Percentiles rank a stretch among this genome's conserved stretches.
Conservation (phyloP, 2,113 vertebrate species). For the Cettia cetti region DNA sequence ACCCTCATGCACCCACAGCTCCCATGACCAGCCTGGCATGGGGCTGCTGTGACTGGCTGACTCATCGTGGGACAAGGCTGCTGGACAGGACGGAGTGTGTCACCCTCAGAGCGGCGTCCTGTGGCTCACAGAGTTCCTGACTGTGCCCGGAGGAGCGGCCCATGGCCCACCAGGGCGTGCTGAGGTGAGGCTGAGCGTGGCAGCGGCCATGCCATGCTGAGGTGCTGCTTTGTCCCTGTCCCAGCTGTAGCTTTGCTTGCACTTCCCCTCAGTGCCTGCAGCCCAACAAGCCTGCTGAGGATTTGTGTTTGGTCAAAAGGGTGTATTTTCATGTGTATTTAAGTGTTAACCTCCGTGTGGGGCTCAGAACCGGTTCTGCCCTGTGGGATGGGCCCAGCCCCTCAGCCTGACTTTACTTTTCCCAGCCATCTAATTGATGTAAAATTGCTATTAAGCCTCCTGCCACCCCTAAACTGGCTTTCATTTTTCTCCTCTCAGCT, state of each 20-base stretch:
- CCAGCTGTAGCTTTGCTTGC: neutral
- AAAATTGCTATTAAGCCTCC: neutral
- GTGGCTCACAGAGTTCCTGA: accelerated
- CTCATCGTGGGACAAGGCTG: accelerated
- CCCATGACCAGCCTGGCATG: accelerated
- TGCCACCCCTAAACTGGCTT: neutral
- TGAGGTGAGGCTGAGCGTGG: neutral
- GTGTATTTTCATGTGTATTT: accelerated
- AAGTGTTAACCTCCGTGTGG: accelerated
- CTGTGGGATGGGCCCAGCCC: neutral
- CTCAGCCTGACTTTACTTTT: neutral
- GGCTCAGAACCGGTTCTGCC: accelerated
- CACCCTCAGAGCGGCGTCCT: accelerated
- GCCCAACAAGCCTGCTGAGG: accelerated
- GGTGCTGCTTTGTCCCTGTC: neutral
- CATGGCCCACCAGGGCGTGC: too few species aligned
- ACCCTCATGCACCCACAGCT: accelerated
- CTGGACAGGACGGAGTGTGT: accelerated
- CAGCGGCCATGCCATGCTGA: accelerated
- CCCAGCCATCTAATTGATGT: neutral
- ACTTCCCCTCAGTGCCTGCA: neutral
- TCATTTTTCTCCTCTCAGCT: neutral
- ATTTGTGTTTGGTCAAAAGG: neutral
- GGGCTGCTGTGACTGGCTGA: accelerated
- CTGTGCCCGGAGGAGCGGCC: accelerated